Evolutionary conservation across 2,113 vertebrate species (phyloP), one percentile per base, ranked within the genome.

Genomic region (Oophaga pumilio): DNA sequence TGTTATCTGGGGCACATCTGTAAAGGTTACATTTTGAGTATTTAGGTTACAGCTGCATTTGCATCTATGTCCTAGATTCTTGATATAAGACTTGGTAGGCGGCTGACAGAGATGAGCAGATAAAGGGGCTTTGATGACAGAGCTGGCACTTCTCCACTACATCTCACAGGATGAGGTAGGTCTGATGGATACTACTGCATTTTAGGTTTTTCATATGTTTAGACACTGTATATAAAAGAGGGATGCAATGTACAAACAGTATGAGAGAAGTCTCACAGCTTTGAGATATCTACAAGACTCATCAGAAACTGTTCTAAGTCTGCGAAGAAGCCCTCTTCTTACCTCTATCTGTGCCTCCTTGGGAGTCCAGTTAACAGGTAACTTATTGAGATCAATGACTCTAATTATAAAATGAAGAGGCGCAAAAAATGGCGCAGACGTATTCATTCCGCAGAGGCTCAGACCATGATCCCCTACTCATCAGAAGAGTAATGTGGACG

Each of bases 41-140:
- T 68, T 26, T 18, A 86, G 56, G 71, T 56, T 24, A 59, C 74
- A 49, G 64, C 74, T 28, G 43, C n/a, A 77, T 86, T 28, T 81
- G 78, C 68, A 87, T 87, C 15, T 24, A 22, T 87, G 86, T 82
- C 78, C 78, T 68, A 87, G 77, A 87, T 87, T 82, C 26, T 52
- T n/a, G 20, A 33, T 73, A n/a, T 6, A 69, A 82, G 85, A 57
- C 24, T 7, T 62, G 17, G 76, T 87, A 87, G 85, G 85, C 62
- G 85, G 77, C 49, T 10, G 13, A 6, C 33, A 71, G 76, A n/a
- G 64, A 64, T 62, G 76, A 82, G 66, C 66, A 87, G 78, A 81
- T 59, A 85, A 74, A 57, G 83, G 53, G 53, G 52, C 56, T 74
- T 60, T 85, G 28, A 62, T 33, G 26, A 68, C 22, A 26, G 62